Percentiles rank a stretch among this genome's conserved stretches.
Evolutionary conservation across 2,797 vertebrate genomes (phyloP).

Genomic region (Rhinogobio ventralis): DNA sequence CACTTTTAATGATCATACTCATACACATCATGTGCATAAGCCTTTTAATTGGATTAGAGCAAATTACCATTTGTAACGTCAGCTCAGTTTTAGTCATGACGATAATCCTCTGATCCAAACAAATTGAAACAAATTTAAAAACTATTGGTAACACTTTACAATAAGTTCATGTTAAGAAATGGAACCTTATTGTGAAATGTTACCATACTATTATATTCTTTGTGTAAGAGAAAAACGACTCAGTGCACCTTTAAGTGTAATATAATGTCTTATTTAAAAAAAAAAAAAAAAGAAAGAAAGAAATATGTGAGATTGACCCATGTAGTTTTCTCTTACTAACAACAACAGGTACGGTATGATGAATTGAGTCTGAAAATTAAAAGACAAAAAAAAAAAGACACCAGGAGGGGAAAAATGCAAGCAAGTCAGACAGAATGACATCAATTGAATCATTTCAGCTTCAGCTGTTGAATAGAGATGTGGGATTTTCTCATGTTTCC

Average conservation of each 20-base stretch:
- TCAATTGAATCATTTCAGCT: neutral
- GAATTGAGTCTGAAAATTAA: neutral
- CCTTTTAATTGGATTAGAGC: constrained; percentile 59
- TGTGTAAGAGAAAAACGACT: neutral
- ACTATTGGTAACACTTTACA: neutral
- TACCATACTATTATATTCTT: neutral
- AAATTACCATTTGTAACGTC: constrained; percentile 60
- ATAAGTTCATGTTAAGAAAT: neutral
- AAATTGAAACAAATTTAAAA: neutral
- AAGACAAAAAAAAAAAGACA: neutral
- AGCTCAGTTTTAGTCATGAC: constrained; percentile 58
- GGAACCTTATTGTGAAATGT: neutral
- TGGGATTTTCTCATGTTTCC: neutral
- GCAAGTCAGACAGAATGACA: neutral
- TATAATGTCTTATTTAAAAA: neutral
- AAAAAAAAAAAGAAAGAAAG: too few relatives aligned
- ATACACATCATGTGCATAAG: constrained; percentile 44
- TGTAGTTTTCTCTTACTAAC: neutral
- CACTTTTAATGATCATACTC: constrained; percentile 43
- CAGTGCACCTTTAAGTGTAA: neutral
- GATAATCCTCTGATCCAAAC: constrained; percentile 60
- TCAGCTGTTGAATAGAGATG: neutral
- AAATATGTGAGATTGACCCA: neutral
- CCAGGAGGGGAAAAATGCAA: neutral
- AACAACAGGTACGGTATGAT: neutral